Percentiles rank a stretch among this genome's conserved stretches.
Conservation (phyloP, 2,888 invertebrate genomes). For the Emmelina monodactyla region DNA sequence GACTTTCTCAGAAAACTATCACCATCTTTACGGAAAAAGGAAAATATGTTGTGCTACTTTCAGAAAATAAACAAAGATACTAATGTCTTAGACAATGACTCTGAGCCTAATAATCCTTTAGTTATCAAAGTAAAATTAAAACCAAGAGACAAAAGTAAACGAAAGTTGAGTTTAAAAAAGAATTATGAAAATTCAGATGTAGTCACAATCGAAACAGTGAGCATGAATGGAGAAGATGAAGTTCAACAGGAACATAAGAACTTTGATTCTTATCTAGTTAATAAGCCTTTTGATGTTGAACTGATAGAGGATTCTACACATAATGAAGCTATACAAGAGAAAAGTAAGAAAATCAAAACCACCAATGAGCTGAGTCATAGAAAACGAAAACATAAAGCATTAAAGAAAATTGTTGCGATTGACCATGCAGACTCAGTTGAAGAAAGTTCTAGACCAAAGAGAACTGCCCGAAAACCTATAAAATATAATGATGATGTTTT, state of each 20-base stretch:
- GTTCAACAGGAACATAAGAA: too few species aligned
- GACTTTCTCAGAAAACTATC: constrained; percentile 63
- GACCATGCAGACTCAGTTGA: not conserved
- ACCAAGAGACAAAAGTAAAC: constrained; percentile 33
- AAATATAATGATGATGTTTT: constrained; percentile 39
- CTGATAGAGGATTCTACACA: too few species aligned
- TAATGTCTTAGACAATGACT: constrained; percentile 18
- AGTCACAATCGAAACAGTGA: too few species aligned
- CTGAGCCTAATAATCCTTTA: constrained; percentile 18
- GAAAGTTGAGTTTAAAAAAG: constrained; percentile 25
- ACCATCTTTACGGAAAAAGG: constrained; percentile 66
- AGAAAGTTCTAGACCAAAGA: constrained; percentile 33
- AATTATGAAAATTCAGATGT: too few species aligned
- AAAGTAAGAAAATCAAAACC: too few species aligned
- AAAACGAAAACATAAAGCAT: constrained; percentile 20
- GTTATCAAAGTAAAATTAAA: constrained; percentile 43
- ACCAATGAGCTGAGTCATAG: too few species aligned
- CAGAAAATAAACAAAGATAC: constrained; percentile 50
- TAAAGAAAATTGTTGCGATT: too few species aligned
- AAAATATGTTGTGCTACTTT: constrained; percentile 69
- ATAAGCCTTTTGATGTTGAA: not conserved
- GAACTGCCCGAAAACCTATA: constrained; percentile 39
- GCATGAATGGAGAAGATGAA: too few species aligned
- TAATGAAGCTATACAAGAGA: too few species aligned
- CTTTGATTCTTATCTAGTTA: too few species aligned